Evolutionary conservation across 2,888 invertebrate genomes (phyloP).

Genomic region (Marasmarcha lunaedactyla): DNA sequence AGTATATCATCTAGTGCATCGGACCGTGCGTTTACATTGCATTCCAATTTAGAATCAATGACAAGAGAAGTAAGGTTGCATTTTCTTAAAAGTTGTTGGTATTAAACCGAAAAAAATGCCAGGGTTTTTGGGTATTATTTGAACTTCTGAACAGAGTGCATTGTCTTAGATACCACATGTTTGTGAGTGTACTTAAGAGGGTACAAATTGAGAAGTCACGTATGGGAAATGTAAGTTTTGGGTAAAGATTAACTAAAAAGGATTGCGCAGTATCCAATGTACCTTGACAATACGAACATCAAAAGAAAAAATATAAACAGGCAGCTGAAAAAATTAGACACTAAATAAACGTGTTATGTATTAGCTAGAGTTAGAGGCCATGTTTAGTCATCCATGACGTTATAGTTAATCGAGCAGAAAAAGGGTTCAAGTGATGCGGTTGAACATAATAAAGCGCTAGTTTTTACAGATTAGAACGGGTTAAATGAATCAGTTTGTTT

Average conservation of each 20-base stretch:
- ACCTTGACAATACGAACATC: too few species aligned
- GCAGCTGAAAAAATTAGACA: too few species aligned
- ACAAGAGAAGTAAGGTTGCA: background rate
- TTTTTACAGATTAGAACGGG: background rate
- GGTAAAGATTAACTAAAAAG: too few species aligned
- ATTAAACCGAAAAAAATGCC: background rate
- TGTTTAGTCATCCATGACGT: too few species aligned
- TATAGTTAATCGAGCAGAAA: too few species aligned
- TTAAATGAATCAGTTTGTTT: background rate
- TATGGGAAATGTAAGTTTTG: background rate
- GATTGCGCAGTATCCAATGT: too few species aligned
- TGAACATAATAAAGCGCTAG: too few species aligned
- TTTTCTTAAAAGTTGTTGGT: background rate
- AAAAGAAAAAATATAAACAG: too few species aligned
- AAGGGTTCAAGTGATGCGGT: too few species aligned
- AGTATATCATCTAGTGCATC: conserved; percentile 19
- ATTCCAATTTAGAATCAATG: conserved; percentile 5
- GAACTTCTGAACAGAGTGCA: background rate
- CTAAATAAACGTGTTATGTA: too few species aligned
- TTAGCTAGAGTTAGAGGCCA: too few species aligned
- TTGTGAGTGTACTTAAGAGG: background rate
- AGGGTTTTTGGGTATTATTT: background rate
- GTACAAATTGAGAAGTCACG: background rate
- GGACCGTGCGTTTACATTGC: conserved; percentile 7
- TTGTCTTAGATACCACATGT: background rate